These are phyloP conservation scores for Malthinus seriepunctatus DNA, from an alignment of 2,888 invertebrate species.

Conservation along the genomic window DNA sequence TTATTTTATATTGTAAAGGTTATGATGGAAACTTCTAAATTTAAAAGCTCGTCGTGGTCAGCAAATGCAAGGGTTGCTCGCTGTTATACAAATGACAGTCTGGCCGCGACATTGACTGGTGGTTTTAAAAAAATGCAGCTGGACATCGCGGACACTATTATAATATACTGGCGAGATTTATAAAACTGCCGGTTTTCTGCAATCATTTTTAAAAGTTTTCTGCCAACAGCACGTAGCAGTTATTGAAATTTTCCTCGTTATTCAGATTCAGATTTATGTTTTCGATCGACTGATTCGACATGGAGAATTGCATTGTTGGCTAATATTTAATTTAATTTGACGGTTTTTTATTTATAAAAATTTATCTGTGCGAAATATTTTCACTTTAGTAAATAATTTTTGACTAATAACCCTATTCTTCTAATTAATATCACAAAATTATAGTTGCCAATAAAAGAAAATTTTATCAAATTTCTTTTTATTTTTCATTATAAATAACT, in stretches of 20 bases:
- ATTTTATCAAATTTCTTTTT: too few species aligned
- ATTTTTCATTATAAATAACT: slow-evolving; percentile 11
- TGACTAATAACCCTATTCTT: too few species aligned
- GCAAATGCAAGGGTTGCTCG: slow-evolving; percentile 49
- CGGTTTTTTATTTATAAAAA: slow-evolving; percentile 19
- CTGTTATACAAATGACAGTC: slow-evolving; percentile 47
- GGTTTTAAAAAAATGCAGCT: slow-evolving; percentile 44
- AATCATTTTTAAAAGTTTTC: slow-evolving; percentile 44
- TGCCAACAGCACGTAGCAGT: slow-evolving; percentile 47
- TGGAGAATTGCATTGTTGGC: slow-evolving; percentile 24
- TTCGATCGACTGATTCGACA: slow-evolving; percentile 26
- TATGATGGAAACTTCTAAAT: slow-evolving; percentile 4
- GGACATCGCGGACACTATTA: slow-evolving; percentile 47
- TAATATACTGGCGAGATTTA: slow-evolving; percentile 38
- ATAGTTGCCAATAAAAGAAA: too few species aligned
- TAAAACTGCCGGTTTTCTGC: slow-evolving; percentile 41
- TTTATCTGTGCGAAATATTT: slow-evolving; percentile 1
- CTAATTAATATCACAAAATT: too few species aligned
- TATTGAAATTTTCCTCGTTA: slow-evolving; percentile 47
- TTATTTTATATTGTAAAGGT: background rate
- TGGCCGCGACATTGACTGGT: slow-evolving; percentile 50
- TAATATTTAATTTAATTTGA: slow-evolving; percentile 24
- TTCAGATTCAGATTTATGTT: slow-evolving; percentile 46
- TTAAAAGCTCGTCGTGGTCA: slow-evolving; percentile 34
- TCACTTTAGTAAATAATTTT: background rate